phyloP scores from a whole-genome alignment of 2,888 invertebrate genomes.

The Drosophila incognita region DNA sequence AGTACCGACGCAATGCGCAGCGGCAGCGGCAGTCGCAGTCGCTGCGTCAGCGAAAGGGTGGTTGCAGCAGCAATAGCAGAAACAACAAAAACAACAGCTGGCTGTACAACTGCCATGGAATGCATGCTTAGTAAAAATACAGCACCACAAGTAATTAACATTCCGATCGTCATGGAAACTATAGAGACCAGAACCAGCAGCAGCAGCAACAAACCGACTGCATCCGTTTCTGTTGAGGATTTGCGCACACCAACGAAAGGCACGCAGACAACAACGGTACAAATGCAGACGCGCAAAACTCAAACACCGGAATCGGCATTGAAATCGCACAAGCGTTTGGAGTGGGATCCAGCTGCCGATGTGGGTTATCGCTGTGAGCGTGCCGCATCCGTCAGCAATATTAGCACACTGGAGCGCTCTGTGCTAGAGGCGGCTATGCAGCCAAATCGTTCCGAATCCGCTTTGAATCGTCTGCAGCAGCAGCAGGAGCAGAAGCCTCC shows the following conservation, averaged over 20 bases:
- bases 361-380: constrained; percentile 89
- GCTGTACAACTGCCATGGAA: constrained; percentile 18
- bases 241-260: constrained; percentile 61
- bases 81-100: constrained; percentile 20
- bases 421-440: constrained; percentile 69
- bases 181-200: background rate
- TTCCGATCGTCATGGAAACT: constrained; percentile 55
- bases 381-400: constrained; percentile 86
- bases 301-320: constrained; percentile 91
- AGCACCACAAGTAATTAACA: constrained; percentile 24
- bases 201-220: background rate
- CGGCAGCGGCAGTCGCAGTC: constrained; percentile 6
- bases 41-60: constrained; percentile 5
- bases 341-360: constrained; percentile 95
- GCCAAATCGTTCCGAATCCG: constrained; percentile 65
- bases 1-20: constrained; percentile 17
- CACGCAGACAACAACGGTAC: constrained; percentile 35
- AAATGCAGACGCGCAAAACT: constrained; percentile 79
- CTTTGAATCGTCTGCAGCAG: constrained; percentile 60
- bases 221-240: constrained; percentile 56
- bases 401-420: constrained; percentile 82
- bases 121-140: background rate
- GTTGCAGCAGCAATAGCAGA: constrained; percentile 15
- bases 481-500: constrained; percentile 16
- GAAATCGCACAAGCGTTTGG: constrained; percentile 90